Base-by-base conservation (phyloP, 2,113 vertebrate species). In the Agelaius phoeniceus region DNA sequence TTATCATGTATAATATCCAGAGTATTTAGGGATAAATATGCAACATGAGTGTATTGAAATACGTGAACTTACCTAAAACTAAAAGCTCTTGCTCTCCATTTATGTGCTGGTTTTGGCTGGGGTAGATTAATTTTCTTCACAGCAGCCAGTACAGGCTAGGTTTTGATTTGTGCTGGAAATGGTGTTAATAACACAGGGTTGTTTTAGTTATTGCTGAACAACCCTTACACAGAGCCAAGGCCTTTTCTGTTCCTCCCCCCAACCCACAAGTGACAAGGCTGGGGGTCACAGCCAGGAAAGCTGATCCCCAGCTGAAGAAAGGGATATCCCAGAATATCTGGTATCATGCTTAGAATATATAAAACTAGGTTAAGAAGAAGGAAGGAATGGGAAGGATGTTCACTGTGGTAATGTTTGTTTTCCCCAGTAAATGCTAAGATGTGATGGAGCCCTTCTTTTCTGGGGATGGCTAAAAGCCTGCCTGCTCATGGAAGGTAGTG, bases 1-100 rank as follows among this genome's bases (percentile, higher is more conserved):
- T 62, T 83, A 65, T 78, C 39, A 58, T 86, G 59, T 87, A 85
- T 84, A 73, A 80, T 69, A 92, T 63, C 89, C 67, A 91, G 51
- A 68, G 3, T 71, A 44, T 79, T 86, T 74, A 35, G 65, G 95
- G n/a, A 63, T 55, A 93, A 92, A 93, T 94, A 37, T 62, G 39
- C 41, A 95, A 59, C 41, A 41, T 39, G 54, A 51, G 10, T 57
- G 12, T 49, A 30, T 24, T 57, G 43, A 92, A 97, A 58, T 23
- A 69, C 9, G 48, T 43, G 18, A 21, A 63, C 31, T 94, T 74
- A 61, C 30, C 71, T 72, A 86, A 94, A 97, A 43, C 21, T 28
- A 39, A n/a, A 73, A 63, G 27, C n/a, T 78, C 52, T 84, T 77
- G 11, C 27, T 72, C 26, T 77, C 30, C 3, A 2, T 61, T 89